Evolutionary conservation across 2,797 vertebrate genomes (phyloP), one percentile per base, ranked within the genome.

Genomic region (Gymnothorax reevesii): DNA sequence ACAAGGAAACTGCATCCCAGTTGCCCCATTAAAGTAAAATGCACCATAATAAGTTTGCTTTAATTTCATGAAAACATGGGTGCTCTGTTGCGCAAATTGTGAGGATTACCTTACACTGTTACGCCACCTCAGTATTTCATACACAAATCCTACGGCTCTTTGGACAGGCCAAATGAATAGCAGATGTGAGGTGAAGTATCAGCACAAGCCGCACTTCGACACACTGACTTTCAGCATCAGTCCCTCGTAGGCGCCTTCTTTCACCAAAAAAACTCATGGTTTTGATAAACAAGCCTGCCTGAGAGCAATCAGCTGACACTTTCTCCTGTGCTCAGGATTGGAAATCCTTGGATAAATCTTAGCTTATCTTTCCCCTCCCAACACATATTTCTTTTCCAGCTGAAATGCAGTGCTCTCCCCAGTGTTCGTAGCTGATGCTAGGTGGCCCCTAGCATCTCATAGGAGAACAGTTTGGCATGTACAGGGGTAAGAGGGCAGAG

Each of bases 11-110:
- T 75, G 84, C 89, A 92, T 90, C 91, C 93, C 90, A 85, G 93
- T 94, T 94, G 92, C 93, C 92, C 93, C 93, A 93, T 96, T 95
- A 94, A 92, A 92, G 86, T 93, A 94, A 95, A 95, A 95, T 93
- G 93, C 83, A 92, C 91, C 88, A 90, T 79, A 88, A 90, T 85
- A 73, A 55, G 22, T 84, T 66, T 69, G 33, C 64, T 71, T 85
- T 71, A 73, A 71, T 57, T 57, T 91, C 91, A 93, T 92, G 92
- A 89, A 92, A 91, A 90, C 82, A 33, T 88, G 92, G 82, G 86
- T 92, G 90, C 93, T 94, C 92, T 91, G 87, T 93, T 95, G 94
- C 90, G 49, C 94, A 94, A 94, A 95, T 95, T 95, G 93, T 87
- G 88, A 92, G 90, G 90, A 88, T 91, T 94, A 93, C 89, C 93